Conservation (phyloP, 2,888 invertebrate genomes). For the Protodeltote pygarga region DNA sequence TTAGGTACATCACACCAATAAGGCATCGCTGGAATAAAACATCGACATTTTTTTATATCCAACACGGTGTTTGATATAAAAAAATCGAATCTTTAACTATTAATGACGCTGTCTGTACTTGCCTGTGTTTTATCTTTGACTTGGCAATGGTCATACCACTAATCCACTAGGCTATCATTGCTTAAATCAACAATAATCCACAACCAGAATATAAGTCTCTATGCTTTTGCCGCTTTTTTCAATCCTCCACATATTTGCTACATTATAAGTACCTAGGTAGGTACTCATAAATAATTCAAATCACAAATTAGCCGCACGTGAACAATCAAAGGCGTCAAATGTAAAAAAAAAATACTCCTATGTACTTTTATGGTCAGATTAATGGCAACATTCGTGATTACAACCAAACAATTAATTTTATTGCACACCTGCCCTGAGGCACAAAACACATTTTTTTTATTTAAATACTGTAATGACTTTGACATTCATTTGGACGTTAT, state of each 20-base stretch:
- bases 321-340: conserved; percentile 27
- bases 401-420: conserved; percentile 27
- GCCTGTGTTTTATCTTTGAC: too few species aligned
- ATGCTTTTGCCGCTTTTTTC: too few species aligned
- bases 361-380: conserved; percentile 7
- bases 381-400: conserved; percentile 24
- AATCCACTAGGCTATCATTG: too few species aligned
- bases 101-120: too few species aligned
- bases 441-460: conserved; percentile 12
- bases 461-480: conserved; percentile 21
- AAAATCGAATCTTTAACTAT: too few species aligned
- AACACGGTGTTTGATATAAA: too few species aligned
- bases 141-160: too few species aligned
- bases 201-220: too few species aligned
- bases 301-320: conserved; percentile 7
- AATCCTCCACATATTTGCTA: not conserved
- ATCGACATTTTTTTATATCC: too few species aligned
- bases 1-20: too few species aligned
- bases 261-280: not conserved
- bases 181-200: too few species aligned
- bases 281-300: conserved; percentile 12
- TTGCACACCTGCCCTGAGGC: conserved; percentile 30
- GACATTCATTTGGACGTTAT: conserved; percentile 23
- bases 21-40: too few species aligned
- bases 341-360: conserved; percentile 11